phyloP scores from a whole-genome alignment of 2,797 vertebrate species.

The Arnoldichthys spilopterus region DNA sequence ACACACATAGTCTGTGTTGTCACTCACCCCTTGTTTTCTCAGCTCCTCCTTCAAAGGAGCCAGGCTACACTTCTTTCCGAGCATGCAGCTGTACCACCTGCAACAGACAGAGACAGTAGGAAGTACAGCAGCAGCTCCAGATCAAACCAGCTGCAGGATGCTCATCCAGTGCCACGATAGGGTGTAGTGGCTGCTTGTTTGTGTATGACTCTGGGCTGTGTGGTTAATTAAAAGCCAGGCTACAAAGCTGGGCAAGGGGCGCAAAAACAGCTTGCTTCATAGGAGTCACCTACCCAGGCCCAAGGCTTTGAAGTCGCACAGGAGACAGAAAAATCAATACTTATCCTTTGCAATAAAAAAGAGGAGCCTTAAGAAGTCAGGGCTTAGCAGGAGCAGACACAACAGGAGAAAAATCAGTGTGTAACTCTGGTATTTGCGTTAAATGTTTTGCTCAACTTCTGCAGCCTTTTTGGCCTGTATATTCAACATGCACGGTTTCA shows the following conservation, averaged over 20 bases:
- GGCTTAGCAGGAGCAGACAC: conserved; percentile 41
- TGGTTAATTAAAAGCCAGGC: conserved; percentile 48
- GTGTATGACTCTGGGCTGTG: conserved; percentile 19
- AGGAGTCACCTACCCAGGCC: conserved; percentile 26
- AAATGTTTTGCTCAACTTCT: conserved; percentile 16
- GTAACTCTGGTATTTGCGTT: conserved; percentile 27
- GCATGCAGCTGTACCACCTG: conserved; percentile 99
- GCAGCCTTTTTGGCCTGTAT: background rate
- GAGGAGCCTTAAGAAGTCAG: conserved; percentile 58
- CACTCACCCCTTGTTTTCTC: conserved; percentile 91
- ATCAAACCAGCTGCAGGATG: conserved; percentile 55
- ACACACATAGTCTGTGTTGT: background rate
- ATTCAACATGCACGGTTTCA: conserved; percentile 24
- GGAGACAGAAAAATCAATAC: conserved; percentile 68
- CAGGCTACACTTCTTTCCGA: conserved; percentile 98
- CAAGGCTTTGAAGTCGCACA: conserved; percentile 64
- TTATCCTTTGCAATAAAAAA: conserved; percentile 62
- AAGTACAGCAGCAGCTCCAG: conserved; percentile 20
- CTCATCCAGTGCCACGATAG: conserved; percentile 30
- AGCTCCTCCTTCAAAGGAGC: conserved; percentile 96
- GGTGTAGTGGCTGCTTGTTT: background rate
- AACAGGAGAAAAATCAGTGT: conserved; percentile 18
- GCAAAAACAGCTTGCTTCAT: conserved; percentile 10
- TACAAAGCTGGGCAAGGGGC: background rate
- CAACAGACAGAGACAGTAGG: conserved; percentile 59